phyloP scores from a whole-genome alignment of 2,888 invertebrate species.

The Alviniconcha strummeri region DNA sequence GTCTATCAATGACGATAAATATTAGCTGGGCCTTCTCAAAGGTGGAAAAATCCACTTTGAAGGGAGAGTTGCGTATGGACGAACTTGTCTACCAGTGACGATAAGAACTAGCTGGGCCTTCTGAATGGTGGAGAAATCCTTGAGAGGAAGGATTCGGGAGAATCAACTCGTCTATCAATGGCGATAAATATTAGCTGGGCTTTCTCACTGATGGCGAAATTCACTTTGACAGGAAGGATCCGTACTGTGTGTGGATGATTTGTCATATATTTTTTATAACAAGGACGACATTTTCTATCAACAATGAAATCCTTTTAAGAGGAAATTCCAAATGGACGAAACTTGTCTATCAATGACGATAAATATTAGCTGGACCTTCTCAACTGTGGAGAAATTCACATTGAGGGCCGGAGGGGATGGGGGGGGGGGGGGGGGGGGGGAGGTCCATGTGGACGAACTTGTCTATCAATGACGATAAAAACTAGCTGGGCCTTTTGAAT shows the following conservation, averaged over 20 bases:
- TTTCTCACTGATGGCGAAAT: too few species aligned
- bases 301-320: slow-evolving; percentile 45
- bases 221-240: not conserved
- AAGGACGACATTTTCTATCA: slow-evolving; percentile 32
- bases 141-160: not conserved
- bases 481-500: not conserved
- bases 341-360: slow-evolving; percentile 38
- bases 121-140: too few species aligned
- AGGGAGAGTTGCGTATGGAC: not conserved
- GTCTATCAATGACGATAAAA: slow-evolving; percentile 38
- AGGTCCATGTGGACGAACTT: slow-evolving; percentile 46
- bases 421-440: slow-evolving; percentile 42
- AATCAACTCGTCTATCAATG: not conserved
- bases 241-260: too few species aligned
- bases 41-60: not conserved
- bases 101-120: too few species aligned
- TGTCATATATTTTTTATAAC: too few species aligned
- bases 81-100: not conserved
- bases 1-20: slow-evolving; percentile 38
- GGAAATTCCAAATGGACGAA: slow-evolving; percentile 45
- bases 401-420: slow-evolving; percentile 36
- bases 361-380: not conserved
- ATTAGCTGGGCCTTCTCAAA: not conserved
- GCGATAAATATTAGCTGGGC: too few species aligned
- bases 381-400: not conserved